Conservation (phyloP, 2,113 vertebrate genomes). For the Nanorana parkeri region DNA sequence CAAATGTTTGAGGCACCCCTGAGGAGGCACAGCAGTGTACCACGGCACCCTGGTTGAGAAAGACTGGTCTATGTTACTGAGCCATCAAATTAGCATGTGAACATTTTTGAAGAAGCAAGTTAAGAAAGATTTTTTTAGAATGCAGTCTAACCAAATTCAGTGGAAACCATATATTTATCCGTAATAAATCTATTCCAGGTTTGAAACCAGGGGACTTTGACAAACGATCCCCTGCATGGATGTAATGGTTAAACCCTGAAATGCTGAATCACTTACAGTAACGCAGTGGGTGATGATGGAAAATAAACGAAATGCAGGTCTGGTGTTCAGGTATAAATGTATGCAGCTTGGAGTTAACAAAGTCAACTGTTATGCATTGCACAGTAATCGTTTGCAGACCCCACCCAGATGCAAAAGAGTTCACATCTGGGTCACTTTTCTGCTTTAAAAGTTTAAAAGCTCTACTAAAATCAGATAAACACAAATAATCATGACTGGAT, state of each 20-base stretch:
- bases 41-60: too few relatives aligned
- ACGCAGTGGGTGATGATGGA: constrained; percentile 16
- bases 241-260: constrained; percentile 5
- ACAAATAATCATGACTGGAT: not conserved
- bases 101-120: not conserved
- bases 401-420: constrained; percentile 33
- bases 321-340: constrained; percentile 1
- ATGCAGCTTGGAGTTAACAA: constrained; percentile 1
- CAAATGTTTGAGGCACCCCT: too few relatives aligned
- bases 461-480: not conserved
- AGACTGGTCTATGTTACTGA: not conserved
- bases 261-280: constrained; percentile 29
- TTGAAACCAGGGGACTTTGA: constrained; percentile 18
- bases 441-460: not conserved
- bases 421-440: constrained; percentile 12
- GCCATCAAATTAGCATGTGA: not conserved
- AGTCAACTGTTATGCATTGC: constrained; percentile 5
- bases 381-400: constrained; percentile 30
- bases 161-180: not conserved
- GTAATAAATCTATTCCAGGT: constrained; percentile 17
- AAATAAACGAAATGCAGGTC: not conserved
- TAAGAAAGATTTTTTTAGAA: not conserved
- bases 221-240: constrained; percentile 15
- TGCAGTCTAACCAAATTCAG: not conserved
- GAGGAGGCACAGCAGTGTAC: too few relatives aligned